phyloP scores from a whole-genome alignment of 2,797 vertebrate species.

The Darevskia nairensis region DNA sequence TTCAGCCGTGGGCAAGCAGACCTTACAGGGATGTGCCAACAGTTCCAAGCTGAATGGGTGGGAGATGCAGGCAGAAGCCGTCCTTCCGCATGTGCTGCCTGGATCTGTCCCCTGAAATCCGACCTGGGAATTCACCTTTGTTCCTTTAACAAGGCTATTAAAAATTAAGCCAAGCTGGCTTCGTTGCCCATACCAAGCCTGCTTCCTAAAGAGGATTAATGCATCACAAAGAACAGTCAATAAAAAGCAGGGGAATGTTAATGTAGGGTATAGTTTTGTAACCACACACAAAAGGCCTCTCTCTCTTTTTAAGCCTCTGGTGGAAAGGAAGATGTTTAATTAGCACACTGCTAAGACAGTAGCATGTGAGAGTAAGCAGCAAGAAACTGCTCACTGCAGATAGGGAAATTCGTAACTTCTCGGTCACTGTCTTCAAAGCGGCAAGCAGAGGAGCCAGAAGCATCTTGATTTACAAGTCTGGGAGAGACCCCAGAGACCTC shows the following conservation, averaged over 20 bases:
- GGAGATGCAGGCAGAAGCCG: neutral
- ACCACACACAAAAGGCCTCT: neutral
- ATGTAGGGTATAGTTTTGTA: neutral
- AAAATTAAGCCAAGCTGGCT: constrained; percentile 21
- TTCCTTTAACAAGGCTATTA: constrained; percentile 2
- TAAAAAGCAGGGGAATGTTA: neutral
- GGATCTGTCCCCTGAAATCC: neutral
- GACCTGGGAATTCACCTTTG: neutral
- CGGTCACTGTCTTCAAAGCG: too few species aligned
- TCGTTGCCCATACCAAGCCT: neutral
- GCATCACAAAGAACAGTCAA: neutral
- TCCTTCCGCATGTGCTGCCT: neutral
- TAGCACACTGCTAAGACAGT: neutral
- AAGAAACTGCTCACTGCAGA: neutral
- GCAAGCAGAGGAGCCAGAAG: neutral
- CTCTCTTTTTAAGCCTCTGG: neutral
- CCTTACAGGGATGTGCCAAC: neutral
- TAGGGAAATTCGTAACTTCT: neutral
- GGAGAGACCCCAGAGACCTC: neutral
- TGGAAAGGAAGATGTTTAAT: too few species aligned
- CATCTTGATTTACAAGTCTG: neutral
- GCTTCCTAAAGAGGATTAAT: neutral
- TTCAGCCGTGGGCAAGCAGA: too few species aligned
- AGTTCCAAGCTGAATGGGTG: too few species aligned
- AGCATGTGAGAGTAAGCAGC: neutral